Conservation (phyloP, 35 echinoderm and acorn worm genomes). For the Anneissia japonica region DNA sequence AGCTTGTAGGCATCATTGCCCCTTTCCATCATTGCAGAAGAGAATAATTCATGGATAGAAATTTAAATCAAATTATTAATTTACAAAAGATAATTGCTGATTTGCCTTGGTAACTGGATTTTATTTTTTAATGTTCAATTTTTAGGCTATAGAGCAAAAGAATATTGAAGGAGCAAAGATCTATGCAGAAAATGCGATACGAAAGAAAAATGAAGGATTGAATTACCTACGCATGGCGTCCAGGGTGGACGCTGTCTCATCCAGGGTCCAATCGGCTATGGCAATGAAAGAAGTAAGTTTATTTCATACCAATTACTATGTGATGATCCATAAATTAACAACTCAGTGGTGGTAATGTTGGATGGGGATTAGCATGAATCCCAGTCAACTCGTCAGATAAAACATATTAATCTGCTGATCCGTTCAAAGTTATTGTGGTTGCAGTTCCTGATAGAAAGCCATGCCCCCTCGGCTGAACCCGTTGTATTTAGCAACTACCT, state of each 20-base stretch:
- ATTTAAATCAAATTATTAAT: not conserved
- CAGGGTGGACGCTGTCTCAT: slow-evolving; percentile 86
- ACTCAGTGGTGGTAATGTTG: too few relatives aligned
- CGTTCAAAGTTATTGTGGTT: too few relatives aligned
- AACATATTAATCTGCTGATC: too few relatives aligned
- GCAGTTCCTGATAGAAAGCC: too few relatives aligned
- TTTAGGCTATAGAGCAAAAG: slow-evolving; percentile 85
- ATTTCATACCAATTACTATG: too few relatives aligned
- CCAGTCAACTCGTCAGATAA: too few relatives aligned
- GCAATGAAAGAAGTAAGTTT: slow-evolving; percentile 86
- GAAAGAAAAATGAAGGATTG: slow-evolving; percentile 90
- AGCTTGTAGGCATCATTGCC: too few relatives aligned
- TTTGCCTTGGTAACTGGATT: not conserved
- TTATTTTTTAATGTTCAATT: not conserved
- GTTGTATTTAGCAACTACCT: too few relatives aligned
- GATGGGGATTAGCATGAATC: too few relatives aligned
- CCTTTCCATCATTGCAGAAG: too few relatives aligned
- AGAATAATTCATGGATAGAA: not conserved
- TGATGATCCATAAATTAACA: too few relatives aligned
- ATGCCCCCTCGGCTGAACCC: too few relatives aligned
- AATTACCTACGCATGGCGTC: slow-evolving; percentile 93
- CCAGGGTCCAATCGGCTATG: slow-evolving; percentile 84
- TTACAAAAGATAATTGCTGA: not conserved
- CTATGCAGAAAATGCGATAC: slow-evolving; percentile 97
- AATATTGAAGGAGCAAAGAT: slow-evolving; percentile 96